A percentile compares a stretch with the other conserved stretches of the same genome.
These are phyloP conservation scores for Dicrurus megarhynchus DNA, from an alignment of 2,113 vertebrate genomes.

Conservation along the genomic window DNA sequence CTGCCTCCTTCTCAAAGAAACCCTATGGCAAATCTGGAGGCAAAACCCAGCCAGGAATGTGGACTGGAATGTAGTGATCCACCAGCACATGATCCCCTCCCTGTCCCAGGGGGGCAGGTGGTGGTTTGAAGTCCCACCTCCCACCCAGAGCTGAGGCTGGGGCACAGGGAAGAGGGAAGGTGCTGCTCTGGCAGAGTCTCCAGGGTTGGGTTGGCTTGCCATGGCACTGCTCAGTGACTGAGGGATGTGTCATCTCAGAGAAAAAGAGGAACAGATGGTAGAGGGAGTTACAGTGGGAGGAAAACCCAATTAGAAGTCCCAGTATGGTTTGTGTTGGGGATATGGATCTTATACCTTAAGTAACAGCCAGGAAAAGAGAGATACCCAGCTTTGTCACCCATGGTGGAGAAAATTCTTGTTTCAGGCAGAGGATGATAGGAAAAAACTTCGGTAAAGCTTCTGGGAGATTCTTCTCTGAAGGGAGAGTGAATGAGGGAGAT, in stretches of 20 bases:
- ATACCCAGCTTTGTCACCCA: slow-evolving; percentile 16
- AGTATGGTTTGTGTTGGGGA: slow-evolving; percentile 60
- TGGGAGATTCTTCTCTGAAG: background rate
- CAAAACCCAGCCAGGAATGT: background rate
- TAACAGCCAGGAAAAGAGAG: slow-evolving; percentile 58
- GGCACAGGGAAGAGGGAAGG: background rate
- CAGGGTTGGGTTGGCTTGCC: background rate
- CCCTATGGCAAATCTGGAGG: background rate
- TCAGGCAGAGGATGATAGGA: background rate
- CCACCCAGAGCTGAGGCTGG: background rate
- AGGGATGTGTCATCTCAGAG: slow-evolving; percentile 57
- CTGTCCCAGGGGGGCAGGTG: background rate
- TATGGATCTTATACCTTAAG: slow-evolving; percentile 62
- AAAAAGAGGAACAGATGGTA: slow-evolving; percentile 62
- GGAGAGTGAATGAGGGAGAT: background rate
- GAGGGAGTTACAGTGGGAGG: slow-evolving; percentile 72
- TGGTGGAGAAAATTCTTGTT: slow-evolving; percentile 22
- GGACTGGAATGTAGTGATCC: background rate
- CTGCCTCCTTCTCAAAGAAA: background rate
- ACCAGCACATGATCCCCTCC: no score
- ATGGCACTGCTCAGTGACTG: slow-evolving; percentile 50
- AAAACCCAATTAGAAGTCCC: slow-evolving; percentile 70
- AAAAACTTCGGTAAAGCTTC: background rate
- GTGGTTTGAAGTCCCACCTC: background rate
- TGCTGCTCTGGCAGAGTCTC: background rate